Evolutionary conservation across 2,888 invertebrate genomes (phyloP).

Genomic region (Caenorhabditis doughertyi): DNA sequence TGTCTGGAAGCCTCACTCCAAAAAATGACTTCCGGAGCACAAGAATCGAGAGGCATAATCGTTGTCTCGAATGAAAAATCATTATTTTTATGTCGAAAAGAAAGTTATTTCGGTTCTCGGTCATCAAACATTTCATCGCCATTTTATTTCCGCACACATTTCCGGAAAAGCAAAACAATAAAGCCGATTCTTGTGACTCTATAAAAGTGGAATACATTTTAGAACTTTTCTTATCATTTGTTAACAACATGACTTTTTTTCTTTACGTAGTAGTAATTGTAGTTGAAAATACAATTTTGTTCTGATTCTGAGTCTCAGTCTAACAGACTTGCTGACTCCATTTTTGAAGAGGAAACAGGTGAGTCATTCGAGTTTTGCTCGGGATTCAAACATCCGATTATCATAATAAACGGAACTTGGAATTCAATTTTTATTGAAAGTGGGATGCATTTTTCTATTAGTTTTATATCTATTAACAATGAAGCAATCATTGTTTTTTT

Average conservation of each 20-base stretch:
- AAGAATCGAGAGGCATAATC: constrained; percentile 27
- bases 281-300: constrained; percentile 26
- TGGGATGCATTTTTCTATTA: too few species aligned
- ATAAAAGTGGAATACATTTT: constrained; percentile 1
- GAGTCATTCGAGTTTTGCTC: background rate
- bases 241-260: background rate
- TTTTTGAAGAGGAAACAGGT: background rate
- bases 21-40: constrained; percentile 24
- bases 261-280: background rate
- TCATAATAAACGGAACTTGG: constrained; percentile 15
- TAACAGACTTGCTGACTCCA: constrained; percentile 28
- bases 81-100: constrained; percentile 24
- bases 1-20: constrained; percentile 7
- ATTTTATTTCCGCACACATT: constrained; percentile 19
- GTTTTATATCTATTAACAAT: too few species aligned
- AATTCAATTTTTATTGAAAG: background rate
- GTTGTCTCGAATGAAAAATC: constrained; percentile 22
- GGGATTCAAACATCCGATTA: constrained; percentile 8
- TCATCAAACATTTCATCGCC: constrained; percentile 10
- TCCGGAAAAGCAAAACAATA: constrained; percentile 25
- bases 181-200: background rate
- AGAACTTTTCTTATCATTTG: constrained; percentile 12
- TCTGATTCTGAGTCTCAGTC: constrained; percentile 17
- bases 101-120: constrained; percentile 28
- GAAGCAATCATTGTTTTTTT: background rate